These are phyloP conservation scores for Endotricha flammealis DNA, from an alignment of 2,888 invertebrate species.

Conservation along the genomic window DNA sequence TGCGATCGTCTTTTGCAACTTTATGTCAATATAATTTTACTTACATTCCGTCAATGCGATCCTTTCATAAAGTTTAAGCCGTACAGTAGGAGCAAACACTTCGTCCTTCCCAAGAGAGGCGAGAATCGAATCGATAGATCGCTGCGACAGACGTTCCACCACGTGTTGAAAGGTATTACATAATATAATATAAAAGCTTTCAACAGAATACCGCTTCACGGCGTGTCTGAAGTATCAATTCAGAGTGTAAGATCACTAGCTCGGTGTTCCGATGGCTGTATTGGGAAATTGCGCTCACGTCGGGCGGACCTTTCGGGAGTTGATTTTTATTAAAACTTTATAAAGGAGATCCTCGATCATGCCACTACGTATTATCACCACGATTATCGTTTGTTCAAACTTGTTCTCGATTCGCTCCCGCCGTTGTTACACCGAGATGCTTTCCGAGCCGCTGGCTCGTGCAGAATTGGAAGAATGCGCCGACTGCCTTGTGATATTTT, in stretches of 20 bases:
- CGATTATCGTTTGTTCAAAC: slow-evolving; percentile 29
- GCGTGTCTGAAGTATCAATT: slow-evolving; percentile 76
- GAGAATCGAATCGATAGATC: slow-evolving; percentile 66
- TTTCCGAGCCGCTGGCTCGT: slow-evolving; percentile 57
- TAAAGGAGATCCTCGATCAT: slow-evolving; percentile 39
- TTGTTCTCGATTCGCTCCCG: slow-evolving; percentile 24
- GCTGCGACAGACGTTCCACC: slow-evolving; percentile 67
- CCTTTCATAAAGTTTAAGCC: slow-evolving; percentile 41
- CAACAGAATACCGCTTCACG: slow-evolving; percentile 70
- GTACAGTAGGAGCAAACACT: slow-evolving; percentile 36
- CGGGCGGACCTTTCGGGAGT: slow-evolving; percentile 45
- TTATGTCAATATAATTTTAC: slow-evolving; percentile 9
- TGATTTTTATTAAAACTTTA: slow-evolving; percentile 66
- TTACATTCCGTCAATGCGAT: slow-evolving; percentile 32
- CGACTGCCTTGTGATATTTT: slow-evolving; percentile 62
- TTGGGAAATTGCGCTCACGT: slow-evolving; percentile 61
- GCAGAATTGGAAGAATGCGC: slow-evolving; percentile 56
- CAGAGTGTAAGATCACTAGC: slow-evolving; percentile 71
- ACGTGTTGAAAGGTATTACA: slow-evolving; percentile 72
- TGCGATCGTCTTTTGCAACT: slow-evolving; percentile 3
- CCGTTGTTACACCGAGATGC: slow-evolving; percentile 47
- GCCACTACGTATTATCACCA: slow-evolving; percentile 30
- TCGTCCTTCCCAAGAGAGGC: slow-evolving; percentile 51
- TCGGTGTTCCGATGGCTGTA: slow-evolving; percentile 64
- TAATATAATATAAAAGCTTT: slow-evolving; percentile 78